Base-by-base conservation (phyloP, 64 coral and sea anemone species). In the Dendrophyllia cribrosa region DNA sequence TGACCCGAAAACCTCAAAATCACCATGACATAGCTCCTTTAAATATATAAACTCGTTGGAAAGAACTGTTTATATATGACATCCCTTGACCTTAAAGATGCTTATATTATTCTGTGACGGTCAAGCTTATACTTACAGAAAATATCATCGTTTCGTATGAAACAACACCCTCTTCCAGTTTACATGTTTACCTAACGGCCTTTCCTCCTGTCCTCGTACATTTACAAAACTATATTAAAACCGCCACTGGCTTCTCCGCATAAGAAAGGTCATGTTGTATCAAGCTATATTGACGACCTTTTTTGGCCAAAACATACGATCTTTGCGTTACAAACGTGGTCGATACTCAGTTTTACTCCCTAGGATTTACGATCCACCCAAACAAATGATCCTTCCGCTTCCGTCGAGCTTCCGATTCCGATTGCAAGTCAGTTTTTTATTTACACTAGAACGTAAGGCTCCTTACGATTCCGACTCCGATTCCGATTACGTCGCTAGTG, bases 211-310 rank as follows among this genome's bases (percentile, higher is more conserved):
- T 43, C 88, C 88, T 3, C n/a, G 74, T n/a, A 46, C 65, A 66
- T 89, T 89, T 56, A 78, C 74, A 3, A 92, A 92, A 86, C 52
- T 85, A 11, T 53, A 34, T 34, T 92, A 2, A 92, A 92, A 76
- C 80, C 89, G 16, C 66, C 79, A 12, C 26, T 61, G 26, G 64
- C 89, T 7, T 19, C 17, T 12, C 61, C 84, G 15, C 89, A 84
- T 43, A 91, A 74, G 20, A 7, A 52, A 26, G 79, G 89, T 7
- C 49, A 91, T 19, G 60, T 91, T 19, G 23, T 73, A 14, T 66
- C 67, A 50, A 74, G 66, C 21, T 83, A 91, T 43, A 91, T 91
- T 70, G 77, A 91, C 46, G 89, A 91, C 69, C 45, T 91, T 60
- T 91, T 55, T 24, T 66, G 75, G 3, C 66, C 60, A 47, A 67